These are phyloP conservation scores for Hydropotes inermis DNA, from an alignment of 2,113 vertebrate genomes.

Conservation along the genomic window DNA sequence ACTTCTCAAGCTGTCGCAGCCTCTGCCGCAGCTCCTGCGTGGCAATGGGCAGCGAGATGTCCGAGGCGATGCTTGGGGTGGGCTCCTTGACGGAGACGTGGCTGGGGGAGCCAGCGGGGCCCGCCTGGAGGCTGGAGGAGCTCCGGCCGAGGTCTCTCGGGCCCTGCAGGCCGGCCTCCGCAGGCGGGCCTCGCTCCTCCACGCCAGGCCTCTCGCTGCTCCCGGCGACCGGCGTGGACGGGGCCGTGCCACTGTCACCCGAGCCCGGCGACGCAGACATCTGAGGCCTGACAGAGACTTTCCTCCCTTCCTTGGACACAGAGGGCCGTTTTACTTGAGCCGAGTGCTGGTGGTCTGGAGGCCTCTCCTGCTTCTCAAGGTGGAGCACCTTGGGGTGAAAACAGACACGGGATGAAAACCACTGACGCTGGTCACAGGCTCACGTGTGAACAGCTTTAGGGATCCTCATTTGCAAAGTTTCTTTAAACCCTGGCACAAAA, in stretches of 20 bases:
- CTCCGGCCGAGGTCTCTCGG: slow-evolving; percentile 83
- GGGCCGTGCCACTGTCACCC: slow-evolving; percentile 61
- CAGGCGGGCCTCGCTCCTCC: slow-evolving; percentile 72
- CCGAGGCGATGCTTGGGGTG: slow-evolving; percentile 96
- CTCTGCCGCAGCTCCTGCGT: slow-evolving; percentile 94
- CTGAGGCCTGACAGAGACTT: slow-evolving; percentile 76
- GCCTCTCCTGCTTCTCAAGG: slow-evolving; percentile 80
- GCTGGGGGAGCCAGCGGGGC: slow-evolving; percentile 85
- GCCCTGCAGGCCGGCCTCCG: slow-evolving; percentile 76
- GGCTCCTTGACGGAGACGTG: slow-evolving; percentile 89
- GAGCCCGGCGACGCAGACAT: slow-evolving; percentile 60
- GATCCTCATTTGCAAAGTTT: neutral
- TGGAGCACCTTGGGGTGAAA: slow-evolving; percentile 85
- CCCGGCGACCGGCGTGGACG: slow-evolving; percentile 78
- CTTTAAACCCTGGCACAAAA: neutral
- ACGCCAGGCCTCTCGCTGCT: slow-evolving; percentile 68
- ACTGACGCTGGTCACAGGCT: neutral
- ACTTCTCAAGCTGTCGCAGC: slow-evolving; percentile 94
- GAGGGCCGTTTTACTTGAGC: slow-evolving; percentile 86
- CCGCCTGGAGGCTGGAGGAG: slow-evolving; percentile 85
- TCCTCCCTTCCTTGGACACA: slow-evolving; percentile 82
- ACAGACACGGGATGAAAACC: neutral
- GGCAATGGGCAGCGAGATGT: slow-evolving; percentile 93
- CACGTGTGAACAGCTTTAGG: neutral
- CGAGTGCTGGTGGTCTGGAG: slow-evolving; percentile 85